These are phyloP conservation scores for Strigamia crassipes DNA, from an alignment of 2,888 invertebrate genomes.

Conservation along the genomic window DNA sequence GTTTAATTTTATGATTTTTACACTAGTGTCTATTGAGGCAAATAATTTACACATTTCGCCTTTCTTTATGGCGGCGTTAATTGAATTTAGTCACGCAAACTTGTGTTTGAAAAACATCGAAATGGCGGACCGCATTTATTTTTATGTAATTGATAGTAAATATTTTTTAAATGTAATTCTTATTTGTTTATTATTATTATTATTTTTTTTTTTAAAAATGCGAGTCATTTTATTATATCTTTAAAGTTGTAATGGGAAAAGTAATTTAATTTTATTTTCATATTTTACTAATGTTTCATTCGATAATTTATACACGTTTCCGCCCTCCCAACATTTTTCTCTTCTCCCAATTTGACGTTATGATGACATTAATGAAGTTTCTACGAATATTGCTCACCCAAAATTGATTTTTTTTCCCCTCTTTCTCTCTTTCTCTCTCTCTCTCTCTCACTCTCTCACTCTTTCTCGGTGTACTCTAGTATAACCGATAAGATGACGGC, in stretches of 20 bases:
- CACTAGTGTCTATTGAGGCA: neutral
- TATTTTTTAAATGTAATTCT: neutral
- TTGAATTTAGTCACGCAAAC: neutral
- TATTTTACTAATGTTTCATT: slow-evolving; percentile 29
- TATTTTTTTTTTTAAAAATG: neutral
- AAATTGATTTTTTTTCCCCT: slow-evolving; percentile 17
- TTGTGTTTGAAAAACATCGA: neutral
- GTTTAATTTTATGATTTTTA: slow-evolving; percentile 15
- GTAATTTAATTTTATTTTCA: slow-evolving; percentile 22
- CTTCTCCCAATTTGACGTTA: slow-evolving; percentile 31
- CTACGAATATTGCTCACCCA: slow-evolving; percentile 31
- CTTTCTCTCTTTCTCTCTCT: neutral
- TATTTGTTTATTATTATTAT: neutral
- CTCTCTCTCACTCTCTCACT: neutral
- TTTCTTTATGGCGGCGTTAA: neutral
- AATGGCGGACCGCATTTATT: neutral
- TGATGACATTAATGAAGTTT: slow-evolving; percentile 36
- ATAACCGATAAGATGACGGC: slow-evolving; percentile 7
- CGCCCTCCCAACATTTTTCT: slow-evolving; percentile 14
- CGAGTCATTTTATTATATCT: neutral
- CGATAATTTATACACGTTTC: slow-evolving; percentile 35
- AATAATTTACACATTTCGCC: slow-evolving; percentile 18
- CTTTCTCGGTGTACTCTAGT: neutral
- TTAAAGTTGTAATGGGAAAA: neutral
- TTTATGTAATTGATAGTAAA: neutral